Percentiles rank a stretch among this genome's conserved stretches.
Evolutionary conservation across 2,113 vertebrate species (phyloP).

Genomic region (Platanista minor): DNA sequence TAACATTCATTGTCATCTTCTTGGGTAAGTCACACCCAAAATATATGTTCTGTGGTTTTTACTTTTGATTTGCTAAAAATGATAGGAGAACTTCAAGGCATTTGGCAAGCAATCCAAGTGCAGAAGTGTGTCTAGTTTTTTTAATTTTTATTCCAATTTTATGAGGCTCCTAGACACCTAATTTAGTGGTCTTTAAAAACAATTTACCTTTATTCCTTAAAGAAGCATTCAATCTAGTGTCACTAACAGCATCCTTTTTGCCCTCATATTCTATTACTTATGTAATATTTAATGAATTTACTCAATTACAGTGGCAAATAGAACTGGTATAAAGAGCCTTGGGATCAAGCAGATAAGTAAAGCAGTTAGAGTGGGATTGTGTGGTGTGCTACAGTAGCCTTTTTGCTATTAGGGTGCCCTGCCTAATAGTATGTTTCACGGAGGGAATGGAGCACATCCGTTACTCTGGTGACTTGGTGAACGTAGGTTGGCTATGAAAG

Average conservation of each 20-base stretch:
- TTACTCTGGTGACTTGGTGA: background rate
- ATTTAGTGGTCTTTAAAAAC: background rate
- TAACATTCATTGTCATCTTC: background rate
- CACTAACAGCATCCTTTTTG: background rate
- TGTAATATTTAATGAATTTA: background rate
- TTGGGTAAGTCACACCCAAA: background rate
- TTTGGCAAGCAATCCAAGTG: background rate
- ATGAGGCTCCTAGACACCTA: background rate
- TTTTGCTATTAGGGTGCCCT: background rate
- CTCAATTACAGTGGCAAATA: background rate
- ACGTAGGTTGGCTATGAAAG: background rate
- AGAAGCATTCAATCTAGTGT: background rate
- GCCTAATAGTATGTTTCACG: background rate
- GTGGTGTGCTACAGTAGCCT: background rate
- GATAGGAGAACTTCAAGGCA: background rate
- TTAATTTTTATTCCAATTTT: background rate
- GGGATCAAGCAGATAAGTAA: background rate
- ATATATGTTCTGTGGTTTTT: background rate
- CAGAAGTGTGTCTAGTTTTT: background rate
- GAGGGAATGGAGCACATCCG: fast-evolving
- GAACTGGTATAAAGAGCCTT: background rate
- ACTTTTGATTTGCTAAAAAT: slow-evolving; percentile 8
- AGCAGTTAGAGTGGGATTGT: background rate
- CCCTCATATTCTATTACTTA: background rate
- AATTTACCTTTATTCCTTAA: background rate